Evolutionary conservation across 2,888 invertebrate species (phyloP).

Genomic region (Anthophora plumipes): DNA sequence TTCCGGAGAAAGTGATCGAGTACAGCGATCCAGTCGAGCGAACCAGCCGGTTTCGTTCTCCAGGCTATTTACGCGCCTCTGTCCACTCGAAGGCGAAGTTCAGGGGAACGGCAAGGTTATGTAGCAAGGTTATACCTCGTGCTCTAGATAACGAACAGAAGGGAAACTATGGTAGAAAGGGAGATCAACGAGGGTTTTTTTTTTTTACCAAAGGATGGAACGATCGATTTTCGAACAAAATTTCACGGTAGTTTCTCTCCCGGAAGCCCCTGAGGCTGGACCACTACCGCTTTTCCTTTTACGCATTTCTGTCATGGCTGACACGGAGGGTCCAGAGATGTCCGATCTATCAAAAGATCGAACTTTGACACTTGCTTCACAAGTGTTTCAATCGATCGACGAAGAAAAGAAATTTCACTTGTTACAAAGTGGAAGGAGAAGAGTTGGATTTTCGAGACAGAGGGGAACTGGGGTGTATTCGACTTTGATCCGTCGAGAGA

Average conservation of each 20-base stretch:
- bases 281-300: slow-evolving; percentile 54
- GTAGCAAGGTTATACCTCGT: slow-evolving; percentile 79
- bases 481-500: no score
- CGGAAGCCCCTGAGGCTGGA: slow-evolving; percentile 35
- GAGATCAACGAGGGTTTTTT: slow-evolving; percentile 19
- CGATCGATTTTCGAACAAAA: slow-evolving; percentile 21
- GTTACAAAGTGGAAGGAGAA: not conserved
- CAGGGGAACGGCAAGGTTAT: slow-evolving; percentile 81
- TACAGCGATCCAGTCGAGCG: slow-evolving; percentile 68
- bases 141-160: slow-evolving; percentile 66
- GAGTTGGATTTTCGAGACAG: not conserved
- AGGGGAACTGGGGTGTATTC: no score
- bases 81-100: slow-evolving; percentile 74
- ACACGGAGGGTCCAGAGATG: not conserved
- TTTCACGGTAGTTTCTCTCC: slow-evolving; percentile 48
- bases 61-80: slow-evolving; percentile 42
- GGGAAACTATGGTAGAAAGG: slow-evolving; percentile 3
- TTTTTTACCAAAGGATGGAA: not conserved
- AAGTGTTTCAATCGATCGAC: no score
- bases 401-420: not conserved
- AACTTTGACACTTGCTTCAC: not conserved
- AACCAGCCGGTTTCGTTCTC: slow-evolving; percentile 54
- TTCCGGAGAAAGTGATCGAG: slow-evolving; percentile 83
- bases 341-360: not conserved
- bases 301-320: slow-evolving; percentile 1